Base-by-base conservation (phyloP, 2,113 vertebrate genomes). In the Rhabdomys dilectus region DNA sequence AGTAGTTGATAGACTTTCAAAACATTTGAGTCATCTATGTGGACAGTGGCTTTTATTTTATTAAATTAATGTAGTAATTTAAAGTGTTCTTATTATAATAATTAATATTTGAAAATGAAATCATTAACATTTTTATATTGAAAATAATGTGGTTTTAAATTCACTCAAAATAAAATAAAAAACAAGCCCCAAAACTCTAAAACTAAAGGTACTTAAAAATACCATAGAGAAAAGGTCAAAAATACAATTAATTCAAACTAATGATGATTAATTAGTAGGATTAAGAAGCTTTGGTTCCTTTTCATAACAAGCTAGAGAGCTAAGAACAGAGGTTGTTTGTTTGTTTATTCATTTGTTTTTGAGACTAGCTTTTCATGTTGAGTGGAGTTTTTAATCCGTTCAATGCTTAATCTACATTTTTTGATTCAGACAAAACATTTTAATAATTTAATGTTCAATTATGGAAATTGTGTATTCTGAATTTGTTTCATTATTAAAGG, bases 401-500 rank as follows among this genome's bases (percentile, higher is more conserved):
- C n/a, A 96, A 96, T 93, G 21, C 45, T 68, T 96, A 94, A 96
- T 97, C 45, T 77, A 94, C 77, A 45, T 95, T 91, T 72, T 89
- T 76, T 42, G 15, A 91, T 80, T 96, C 21, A 88, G 92, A 96
- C 53, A 96, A 95, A 95, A 48, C 77, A 58, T 10, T 7, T 22
- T 89, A 88, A 87, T 73, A 64, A 87, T 95, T 94, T 80, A 70
- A 76, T 95, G 90, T 92, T 7, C 11, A 56, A 36, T 76, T 45
- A 86, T n/a, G 22, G 4, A 81, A 96, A 85, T 81, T 51, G 10
- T 88, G 34, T 91, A 95, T 82, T 66, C 68, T 95, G 94, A 97
- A 88, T 42, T 84, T 75, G 84, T 95, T 96, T 90, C 91, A 88
- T 97, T 96, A 94, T 91, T 97, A n/a, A 76, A 94, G 95, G 77